Percentiles rank a stretch among this genome's conserved stretches.
phyloP scores from a whole-genome alignment of 2,888 invertebrate genomes.

The Hemicrepidius hirtus region DNA sequence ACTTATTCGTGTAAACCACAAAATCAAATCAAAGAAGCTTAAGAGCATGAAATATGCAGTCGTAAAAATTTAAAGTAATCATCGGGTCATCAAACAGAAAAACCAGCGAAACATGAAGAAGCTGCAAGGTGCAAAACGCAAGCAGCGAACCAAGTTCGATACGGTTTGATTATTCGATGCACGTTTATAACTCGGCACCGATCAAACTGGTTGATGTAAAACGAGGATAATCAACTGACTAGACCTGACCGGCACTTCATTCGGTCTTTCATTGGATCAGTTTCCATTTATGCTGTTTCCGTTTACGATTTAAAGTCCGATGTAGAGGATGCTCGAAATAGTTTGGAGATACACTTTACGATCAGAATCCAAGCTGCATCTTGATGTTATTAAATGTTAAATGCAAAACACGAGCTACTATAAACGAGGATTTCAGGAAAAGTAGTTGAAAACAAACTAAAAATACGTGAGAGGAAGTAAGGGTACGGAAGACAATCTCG shows the following conservation, averaged over 20 bases:
- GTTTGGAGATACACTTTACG: conserved; percentile 21
- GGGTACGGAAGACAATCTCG: no score
- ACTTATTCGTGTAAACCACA: no score
- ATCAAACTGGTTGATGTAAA: conserved; percentile 40
- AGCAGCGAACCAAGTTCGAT: conserved; percentile 21
- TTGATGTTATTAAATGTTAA: no score
- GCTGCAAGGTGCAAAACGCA: conserved; percentile 21
- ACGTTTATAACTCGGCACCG: conserved; percentile 34
- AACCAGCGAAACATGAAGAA: conserved; percentile 29
- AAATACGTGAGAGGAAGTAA: no score
- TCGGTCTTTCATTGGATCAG: conserved; percentile 38
- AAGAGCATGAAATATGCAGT: conserved; percentile 5
- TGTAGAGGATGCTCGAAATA: conserved; percentile 1
- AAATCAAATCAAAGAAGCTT: no score
- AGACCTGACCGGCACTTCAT: conserved; percentile 31
- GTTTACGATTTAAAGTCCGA: conserved; percentile 10
- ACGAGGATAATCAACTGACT: conserved; percentile 37
- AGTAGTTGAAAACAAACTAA: no score
- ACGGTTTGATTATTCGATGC: conserved; percentile 32
- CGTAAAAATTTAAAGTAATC: not conserved
- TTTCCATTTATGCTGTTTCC: conserved; percentile 40
- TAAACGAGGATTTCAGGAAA: no score
- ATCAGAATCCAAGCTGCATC: not conserved
- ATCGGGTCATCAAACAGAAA: conserved; percentile 19
- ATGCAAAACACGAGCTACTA: no score